These are phyloP conservation scores for Apostichopus leukothele DNA, from an alignment of 53 echinoderm and acorn worm genomes.

Conservation along the genomic window DNA sequence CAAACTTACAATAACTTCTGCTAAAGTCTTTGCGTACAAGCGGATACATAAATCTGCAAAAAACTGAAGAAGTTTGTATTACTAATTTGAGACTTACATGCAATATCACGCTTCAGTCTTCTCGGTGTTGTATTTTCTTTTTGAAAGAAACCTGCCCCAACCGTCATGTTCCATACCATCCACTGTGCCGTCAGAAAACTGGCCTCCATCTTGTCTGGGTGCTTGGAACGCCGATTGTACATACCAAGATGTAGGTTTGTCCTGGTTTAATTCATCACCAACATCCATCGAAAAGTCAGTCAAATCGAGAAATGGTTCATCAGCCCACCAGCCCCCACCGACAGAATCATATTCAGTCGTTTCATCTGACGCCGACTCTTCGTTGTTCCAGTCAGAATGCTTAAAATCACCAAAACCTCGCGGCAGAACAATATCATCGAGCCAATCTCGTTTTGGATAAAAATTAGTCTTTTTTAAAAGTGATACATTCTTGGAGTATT, in stretches of 20 bases:
- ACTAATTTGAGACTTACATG: too few relatives aligned
- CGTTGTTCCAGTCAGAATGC: not conserved
- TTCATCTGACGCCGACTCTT: not conserved
- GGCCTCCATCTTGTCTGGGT: not conserved
- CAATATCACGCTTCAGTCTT: not conserved
- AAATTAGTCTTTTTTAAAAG: not conserved
- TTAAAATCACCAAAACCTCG: not conserved
- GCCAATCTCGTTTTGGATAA: not conserved
- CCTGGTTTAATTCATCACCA: not conserved
- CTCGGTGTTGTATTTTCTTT: not conserved
- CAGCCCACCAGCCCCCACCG: not conserved
- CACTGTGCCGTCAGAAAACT: not conserved
- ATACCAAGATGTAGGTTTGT: not conserved
- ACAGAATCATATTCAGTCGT: not conserved
- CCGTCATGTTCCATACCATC: not conserved
- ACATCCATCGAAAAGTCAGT: not conserved
- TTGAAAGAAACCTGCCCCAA: slow-evolving; percentile 18
- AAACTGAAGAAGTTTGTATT: too few relatives aligned
- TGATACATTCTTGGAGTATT: not conserved
- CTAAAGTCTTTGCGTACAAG: too few relatives aligned
- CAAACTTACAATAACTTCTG: too few relatives aligned
- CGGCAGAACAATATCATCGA: not conserved
- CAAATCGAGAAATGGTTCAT: slow-evolving; percentile 13
- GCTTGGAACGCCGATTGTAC: not conserved
- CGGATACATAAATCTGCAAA: too few relatives aligned